Evolutionary conservation across 37 sponge, comb jelly and placozoan genomes (phyloP), one percentile per base, ranked within the genome.

Genomic region (Aplysina aerophoba): DNA sequence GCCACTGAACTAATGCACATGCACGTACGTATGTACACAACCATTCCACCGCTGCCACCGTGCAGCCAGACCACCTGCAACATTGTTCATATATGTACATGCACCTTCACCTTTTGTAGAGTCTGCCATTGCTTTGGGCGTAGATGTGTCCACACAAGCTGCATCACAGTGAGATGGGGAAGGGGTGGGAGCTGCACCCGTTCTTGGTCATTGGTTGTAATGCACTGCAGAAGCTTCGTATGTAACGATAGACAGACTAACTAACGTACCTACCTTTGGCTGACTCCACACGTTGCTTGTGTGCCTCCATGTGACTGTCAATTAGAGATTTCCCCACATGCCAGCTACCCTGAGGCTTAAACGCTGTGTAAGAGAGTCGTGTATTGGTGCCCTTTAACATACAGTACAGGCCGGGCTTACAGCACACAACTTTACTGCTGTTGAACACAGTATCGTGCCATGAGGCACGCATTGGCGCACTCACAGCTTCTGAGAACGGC

Each of bases 141-240:
- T 34, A 25, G n/a, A 55, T n/a, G 79, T 40, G 53, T 78, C 57
- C 71, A 69, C 71, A 69, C 71, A 35, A 69, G 71, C 71, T 69
- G 71, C 25, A 59, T 14, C 19, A 17, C 1, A 11, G 55, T 19
- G 0, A 21, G 71, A 17, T 44, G 24, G 55, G 39, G 28, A 66
- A 13, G 24, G 50, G 11, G 16, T 0, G 4, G 27, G 8, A 31
- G 71, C 1, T 27, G 20, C 25, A 54, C 38, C n/a, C n/a, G n/a
- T n/a, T n/a, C n/a, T n/a, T n/a, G n/a, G n/a, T n/a, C n/a, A n/a
- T n/a, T n/a, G n/a, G n/a, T n/a, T n/a, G n/a, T n/a, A n/a, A n/a
- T n/a, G n/a, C n/a, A n/a, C n/a, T n/a, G n/a, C n/a, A n/a, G n/a
- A n/a, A n/a, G n/a, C n/a, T n/a, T n/a, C n/a, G n/a, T n/a, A n/a